Conservation (phyloP, 1,140 invertebrate genomes). For the Ips nitidus region DNA sequence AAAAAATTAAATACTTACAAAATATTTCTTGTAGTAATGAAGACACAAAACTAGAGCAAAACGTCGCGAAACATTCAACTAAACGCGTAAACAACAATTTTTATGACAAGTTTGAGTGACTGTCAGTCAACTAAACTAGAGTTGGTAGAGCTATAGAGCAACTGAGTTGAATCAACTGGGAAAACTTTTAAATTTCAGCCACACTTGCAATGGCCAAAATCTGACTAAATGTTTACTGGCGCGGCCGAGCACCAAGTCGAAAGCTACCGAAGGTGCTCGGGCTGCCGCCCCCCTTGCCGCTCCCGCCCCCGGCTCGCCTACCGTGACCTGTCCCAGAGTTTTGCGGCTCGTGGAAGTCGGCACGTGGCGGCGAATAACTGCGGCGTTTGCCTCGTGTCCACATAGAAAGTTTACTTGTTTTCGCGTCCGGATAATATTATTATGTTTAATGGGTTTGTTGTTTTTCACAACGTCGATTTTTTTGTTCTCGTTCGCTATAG, state of each 20-base stretch:
- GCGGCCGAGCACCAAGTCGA: slow-evolving; percentile 19
- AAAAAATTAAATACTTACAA: slow-evolving; percentile 4
- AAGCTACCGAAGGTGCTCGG: slow-evolving; percentile 7
- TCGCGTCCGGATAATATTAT: slow-evolving; percentile 1
- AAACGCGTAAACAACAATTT: too few species aligned
- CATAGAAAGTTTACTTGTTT: slow-evolving; percentile 26
- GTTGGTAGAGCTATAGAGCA: too few species aligned
- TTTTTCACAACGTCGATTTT: not conserved
- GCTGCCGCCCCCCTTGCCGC: slow-evolving; percentile 6
- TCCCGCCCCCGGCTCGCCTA: slow-evolving; percentile 33
- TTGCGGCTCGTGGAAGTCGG: slow-evolving; percentile 43
- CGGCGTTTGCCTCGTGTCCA: slow-evolving; percentile 36
- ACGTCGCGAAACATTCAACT: slow-evolving; percentile 5
- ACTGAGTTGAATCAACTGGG: not conserved
- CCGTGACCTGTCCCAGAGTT: slow-evolving; percentile 42
- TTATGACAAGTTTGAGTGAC: too few species aligned
- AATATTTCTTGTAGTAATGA: not conserved
- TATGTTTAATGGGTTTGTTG: slow-evolving; percentile 10
- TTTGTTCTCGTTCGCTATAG: slow-evolving; percentile 4
- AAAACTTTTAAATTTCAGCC: slow-evolving; percentile 32
- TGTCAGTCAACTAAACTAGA: not conserved
- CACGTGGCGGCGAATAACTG: slow-evolving; percentile 52
- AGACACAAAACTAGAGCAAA: not conserved
- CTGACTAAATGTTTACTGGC: slow-evolving; percentile 36
- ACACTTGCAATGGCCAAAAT: slow-evolving; percentile 35